Conservation (phyloP, 23 tunicate genomes). For the Trididemnum nubilum region DNA sequence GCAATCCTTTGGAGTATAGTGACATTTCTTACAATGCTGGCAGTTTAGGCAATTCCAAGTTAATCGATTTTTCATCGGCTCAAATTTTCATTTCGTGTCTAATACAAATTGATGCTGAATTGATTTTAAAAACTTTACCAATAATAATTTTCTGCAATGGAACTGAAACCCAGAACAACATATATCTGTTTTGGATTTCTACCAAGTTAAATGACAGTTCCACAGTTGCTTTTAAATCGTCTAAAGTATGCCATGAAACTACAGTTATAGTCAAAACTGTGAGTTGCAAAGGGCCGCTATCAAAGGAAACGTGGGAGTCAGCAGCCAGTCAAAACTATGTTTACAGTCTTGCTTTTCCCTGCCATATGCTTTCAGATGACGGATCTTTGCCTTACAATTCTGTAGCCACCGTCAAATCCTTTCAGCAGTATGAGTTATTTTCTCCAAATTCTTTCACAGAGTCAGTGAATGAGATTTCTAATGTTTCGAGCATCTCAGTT, state of each 20-base stretch:
- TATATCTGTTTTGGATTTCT: not conserved
- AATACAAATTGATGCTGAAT: not conserved
- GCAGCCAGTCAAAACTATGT: not conserved
- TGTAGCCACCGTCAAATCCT: not conserved
- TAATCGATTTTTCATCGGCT: slow-evolving; percentile 1
- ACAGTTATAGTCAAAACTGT: not conserved
- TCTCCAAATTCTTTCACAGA: not conserved
- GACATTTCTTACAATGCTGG: not conserved
- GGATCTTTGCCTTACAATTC: not conserved
- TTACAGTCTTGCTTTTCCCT: not conserved
- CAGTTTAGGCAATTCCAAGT: not conserved
- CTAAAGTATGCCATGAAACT: not conserved
- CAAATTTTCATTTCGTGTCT: not conserved
- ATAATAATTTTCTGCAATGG: slow-evolving; percentile 16
- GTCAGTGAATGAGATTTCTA: not conserved
- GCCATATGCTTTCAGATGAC: not conserved
- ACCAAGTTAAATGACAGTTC: not conserved
- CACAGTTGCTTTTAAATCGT: not conserved
- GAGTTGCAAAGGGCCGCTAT: slow-evolving; percentile 6
- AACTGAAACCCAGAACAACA: not conserved
- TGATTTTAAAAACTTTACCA: not conserved
- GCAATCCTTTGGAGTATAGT: not conserved
- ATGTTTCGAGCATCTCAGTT: slow-evolving; percentile 2
- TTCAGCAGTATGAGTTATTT: slow-evolving; percentile 12
- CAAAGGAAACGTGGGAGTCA: slow-evolving; percentile 5